Evolutionary conservation across 2,888 invertebrate genomes (phyloP), one percentile per base, ranked within the genome.

Genomic region (Brassicogethes aeneus): DNA sequence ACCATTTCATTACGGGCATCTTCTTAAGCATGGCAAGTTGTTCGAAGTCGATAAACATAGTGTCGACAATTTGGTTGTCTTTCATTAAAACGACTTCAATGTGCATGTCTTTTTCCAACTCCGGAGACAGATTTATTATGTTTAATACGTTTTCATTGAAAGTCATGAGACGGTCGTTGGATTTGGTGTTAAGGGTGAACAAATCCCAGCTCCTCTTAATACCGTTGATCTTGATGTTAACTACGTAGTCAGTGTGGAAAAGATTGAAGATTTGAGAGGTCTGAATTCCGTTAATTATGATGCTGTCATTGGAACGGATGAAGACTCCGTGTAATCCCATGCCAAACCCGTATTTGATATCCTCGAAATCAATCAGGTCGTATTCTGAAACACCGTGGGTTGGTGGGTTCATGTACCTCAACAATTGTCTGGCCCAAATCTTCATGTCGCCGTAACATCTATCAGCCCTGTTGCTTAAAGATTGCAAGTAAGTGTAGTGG

Each of bases 401-500:
- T n/a, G 60, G 66, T 30, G 48, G 49, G 12, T 47, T 47, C 1
- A 62, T 61, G 35, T 63, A 65, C 3, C 57, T 59, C 31, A 70
- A 44, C 3, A 70, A 48, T 40, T 66, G 65, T 13, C 56, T 57
- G 12, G 64, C 58, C 42, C 58, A 53, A 34, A 64, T 57, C 34
- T 53, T 58, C 37, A 63, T 44, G 2, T 55, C 48, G 16, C 48
- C 42, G 15, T 65, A 58, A 48, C 72, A 72, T 3, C 70, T 69
- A 48, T 69, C 65, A 2, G 62, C 63, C 5, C 69, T 65, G 39
- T 65, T 54, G 0, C 66, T 61, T 16, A 73, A 50, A 8, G 66
- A 62, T 33, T 65, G 58, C 15, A 74, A 48, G 1, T 66, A 70
- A 1, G 69, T 69, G 46, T 72, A 65, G 52, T 70, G 70, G 49